Evolutionary conservation across 2,888 invertebrate species (phyloP), one percentile per base, ranked within the genome.

Genomic region (Cylindroiulus punctatus): DNA sequence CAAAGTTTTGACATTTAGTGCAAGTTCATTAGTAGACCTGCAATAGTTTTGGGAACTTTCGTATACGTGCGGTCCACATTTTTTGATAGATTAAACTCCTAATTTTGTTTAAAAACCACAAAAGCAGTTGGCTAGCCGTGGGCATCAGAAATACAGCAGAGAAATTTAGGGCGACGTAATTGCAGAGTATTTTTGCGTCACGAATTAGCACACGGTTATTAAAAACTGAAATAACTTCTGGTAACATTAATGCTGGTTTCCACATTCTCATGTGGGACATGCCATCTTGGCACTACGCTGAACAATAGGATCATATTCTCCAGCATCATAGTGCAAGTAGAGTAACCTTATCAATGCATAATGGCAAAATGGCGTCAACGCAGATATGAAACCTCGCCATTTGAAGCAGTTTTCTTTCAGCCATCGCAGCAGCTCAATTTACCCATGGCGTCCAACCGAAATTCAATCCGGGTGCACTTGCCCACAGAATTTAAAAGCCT

Each of bases 391-490:
- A 76, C 57, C 26, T 26, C 30, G 76, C 76, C 26, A 76, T 76
- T 44, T 65, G 57, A 5, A 65, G 57, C 22, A 65, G 57, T 22
- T 65, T 26, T 65, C n/a, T n/a, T n/a, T n/a, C n/a, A n/a, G n/a
- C n/a, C n/a, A n/a, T 5, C 52, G n/a, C 17, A 52, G 52, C 52
- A 52, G 52, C 65, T 65, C 65, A 22, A 76, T 30, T 76, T 76
- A 76, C 76, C 30, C 12, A 26, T 26, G 14, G 30, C 26, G 76
- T 22, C 76, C 26, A 22, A 26, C 26, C 14, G 76, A 76, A 76
- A 76, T 76, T 76, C 76, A 30, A 76, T 76, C 76, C 10, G 76
- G 76, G 76, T 76, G 76, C 76, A 76, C 76, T 76, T 76, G 76
- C 76, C 76, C 76, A 76, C 76, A 76, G 26, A 76, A 76, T 76